Conservation (phyloP, 2,888 invertebrate species). For the Steinernema hermaphroditum region DNA sequence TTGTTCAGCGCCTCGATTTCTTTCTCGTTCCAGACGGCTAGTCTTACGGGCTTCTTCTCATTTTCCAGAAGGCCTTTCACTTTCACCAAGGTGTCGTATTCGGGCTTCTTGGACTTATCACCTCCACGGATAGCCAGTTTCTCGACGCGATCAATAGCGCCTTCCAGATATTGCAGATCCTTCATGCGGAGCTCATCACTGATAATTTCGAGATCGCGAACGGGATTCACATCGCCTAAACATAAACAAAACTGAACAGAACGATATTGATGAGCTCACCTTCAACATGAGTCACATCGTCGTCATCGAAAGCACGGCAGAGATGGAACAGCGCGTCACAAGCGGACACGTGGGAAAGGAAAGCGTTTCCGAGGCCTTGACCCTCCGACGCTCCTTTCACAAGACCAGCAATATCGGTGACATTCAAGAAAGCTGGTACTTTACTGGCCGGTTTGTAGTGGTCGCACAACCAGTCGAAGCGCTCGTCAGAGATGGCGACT, state of each 20-base stretch:
- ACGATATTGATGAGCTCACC: conserved; percentile 67
- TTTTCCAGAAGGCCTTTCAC: conserved; percentile 82
- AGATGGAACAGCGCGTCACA: conserved; percentile 98
- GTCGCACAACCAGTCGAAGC: conserved; percentile 89
- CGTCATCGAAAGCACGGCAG: conserved; percentile 93
- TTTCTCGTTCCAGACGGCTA: conserved; percentile 71
- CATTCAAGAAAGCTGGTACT: conserved; percentile 93
- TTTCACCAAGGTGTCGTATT: conserved; percentile 81
- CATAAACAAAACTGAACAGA: not conserved
- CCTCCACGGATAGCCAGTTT: conserved; percentile 77
- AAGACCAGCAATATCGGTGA: conserved; percentile 96
- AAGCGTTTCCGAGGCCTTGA: conserved; percentile 95
- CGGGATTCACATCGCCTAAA: conserved; percentile 86
- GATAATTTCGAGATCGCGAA: conserved; percentile 93
- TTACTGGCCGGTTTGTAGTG: conserved; percentile 86
- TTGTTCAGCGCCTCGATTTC: conserved; percentile 74
- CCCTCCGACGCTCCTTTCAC: conserved; percentile 96
- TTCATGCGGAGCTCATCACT: conserved; percentile 90
- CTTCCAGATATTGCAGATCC: conserved; percentile 81
- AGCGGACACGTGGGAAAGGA: conserved; percentile 95
- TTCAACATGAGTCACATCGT: conserved; percentile 95
- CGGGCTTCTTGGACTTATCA: conserved; percentile 89
- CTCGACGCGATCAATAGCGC: conserved; percentile 83
- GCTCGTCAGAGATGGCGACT: conserved; percentile 92
- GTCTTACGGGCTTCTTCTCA: conserved; percentile 88